Conservation (phyloP, 2,113 vertebrate species). For the Baryphthengus martii region DNA sequence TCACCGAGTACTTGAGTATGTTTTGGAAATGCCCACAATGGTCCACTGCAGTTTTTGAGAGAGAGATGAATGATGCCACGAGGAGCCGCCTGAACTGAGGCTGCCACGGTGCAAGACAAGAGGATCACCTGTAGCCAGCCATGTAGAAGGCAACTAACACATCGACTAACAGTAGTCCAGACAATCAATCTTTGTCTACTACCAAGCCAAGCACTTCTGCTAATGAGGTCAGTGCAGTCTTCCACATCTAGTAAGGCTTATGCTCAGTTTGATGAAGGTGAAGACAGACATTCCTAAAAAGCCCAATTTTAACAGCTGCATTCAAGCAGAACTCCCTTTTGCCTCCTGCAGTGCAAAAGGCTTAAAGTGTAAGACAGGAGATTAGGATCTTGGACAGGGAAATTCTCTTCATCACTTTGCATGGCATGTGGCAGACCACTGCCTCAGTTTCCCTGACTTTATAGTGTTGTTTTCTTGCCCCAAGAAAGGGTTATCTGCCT, state of each 20-base stretch:
- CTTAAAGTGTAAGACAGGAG: neutral
- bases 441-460: conserved; percentile 16
- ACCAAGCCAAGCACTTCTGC: conserved; percentile 21
- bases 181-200: neutral
- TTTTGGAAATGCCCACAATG: neutral
- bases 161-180: neutral
- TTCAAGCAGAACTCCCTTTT: neutral
- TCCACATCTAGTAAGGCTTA: conserved; percentile 41
- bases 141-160: neutral
- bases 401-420: neutral
- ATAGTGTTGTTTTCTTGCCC: neutral
- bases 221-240: conserved; percentile 33
- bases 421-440: neutral
- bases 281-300: conserved; percentile 40
- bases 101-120: neutral
- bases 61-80: neutral
- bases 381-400: neutral
- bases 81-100: neutral
- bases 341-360: neutral
- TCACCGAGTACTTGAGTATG: neutral
- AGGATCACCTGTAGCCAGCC: neutral
- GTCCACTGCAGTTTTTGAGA: neutral
- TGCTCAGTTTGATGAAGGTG: conserved; percentile 14
- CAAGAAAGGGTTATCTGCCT: neutral
- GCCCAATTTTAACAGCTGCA: neutral